These are phyloP conservation scores for Pluvianellus socialis DNA, from an alignment of 2,113 vertebrate species.

Conservation along the genomic window DNA sequence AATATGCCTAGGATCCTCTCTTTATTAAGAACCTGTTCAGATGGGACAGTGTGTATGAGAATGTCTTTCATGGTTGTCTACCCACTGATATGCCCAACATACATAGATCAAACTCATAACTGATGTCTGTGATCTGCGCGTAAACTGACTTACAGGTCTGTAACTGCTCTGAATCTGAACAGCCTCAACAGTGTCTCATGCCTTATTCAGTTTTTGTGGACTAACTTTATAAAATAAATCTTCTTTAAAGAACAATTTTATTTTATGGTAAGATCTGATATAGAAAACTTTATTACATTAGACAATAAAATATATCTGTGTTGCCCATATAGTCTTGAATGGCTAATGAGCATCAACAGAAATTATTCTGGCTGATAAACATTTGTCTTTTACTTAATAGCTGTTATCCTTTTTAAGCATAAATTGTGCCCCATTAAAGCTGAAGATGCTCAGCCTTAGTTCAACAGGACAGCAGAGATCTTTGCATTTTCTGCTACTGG, in stretches of 20 bases:
- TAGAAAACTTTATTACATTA: background rate
- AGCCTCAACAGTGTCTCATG: background rate
- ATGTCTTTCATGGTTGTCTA: background rate
- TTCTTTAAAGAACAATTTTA: background rate
- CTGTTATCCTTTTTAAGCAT: background rate
- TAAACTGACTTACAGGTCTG: background rate
- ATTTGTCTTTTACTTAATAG: background rate
- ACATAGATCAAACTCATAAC: background rate
- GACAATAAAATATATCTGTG: background rate
- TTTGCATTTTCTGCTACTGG: background rate
- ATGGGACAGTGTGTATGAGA: background rate
- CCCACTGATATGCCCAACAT: background rate
- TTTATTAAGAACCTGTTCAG: background rate
- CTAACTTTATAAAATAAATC: background rate
- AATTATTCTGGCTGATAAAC: background rate
- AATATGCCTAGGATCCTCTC: background rate
- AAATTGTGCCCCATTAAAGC: background rate
- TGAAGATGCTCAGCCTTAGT: background rate
- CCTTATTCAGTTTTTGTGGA: background rate
- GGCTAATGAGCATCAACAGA: background rate
- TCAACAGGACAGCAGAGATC: background rate
- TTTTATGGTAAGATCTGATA: background rate
- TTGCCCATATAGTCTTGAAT: background rate
- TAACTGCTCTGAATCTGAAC: background rate
- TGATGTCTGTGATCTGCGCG: background rate